These are phyloP conservation scores for Lophius piscatorius DNA, from an alignment of 2,113 vertebrate genomes.

Conservation along the genomic window DNA sequence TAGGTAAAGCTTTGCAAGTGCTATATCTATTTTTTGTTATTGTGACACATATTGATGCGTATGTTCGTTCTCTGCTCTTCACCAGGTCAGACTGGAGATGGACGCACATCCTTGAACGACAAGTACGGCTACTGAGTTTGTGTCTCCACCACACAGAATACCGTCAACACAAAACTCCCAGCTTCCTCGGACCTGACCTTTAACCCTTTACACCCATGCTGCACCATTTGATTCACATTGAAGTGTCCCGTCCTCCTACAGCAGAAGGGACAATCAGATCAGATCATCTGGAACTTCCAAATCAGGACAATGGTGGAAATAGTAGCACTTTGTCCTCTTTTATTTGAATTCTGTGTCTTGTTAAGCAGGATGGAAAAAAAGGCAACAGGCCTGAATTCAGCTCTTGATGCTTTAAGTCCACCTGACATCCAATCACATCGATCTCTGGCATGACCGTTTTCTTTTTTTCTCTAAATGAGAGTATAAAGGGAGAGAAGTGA, in stretches of 20 bases:
- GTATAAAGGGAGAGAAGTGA: slow-evolving; percentile 60
- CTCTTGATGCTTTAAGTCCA: slow-evolving; percentile 41
- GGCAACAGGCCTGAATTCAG: slow-evolving; percentile 51
- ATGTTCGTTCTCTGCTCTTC: slow-evolving; percentile 1
- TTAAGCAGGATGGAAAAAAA: too few species aligned
- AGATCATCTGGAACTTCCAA: too few species aligned
- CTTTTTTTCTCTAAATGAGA: slow-evolving; percentile 43
- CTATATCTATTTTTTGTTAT: too few species aligned
- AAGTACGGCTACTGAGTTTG: slow-evolving; percentile 91
- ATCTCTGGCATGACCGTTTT: slow-evolving; percentile 64
- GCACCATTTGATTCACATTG: too few species aligned
- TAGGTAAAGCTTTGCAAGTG: too few species aligned
- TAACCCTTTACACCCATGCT: slow-evolving; percentile 31
- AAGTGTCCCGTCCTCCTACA: too few species aligned
- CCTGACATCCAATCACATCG: slow-evolving; percentile 63
- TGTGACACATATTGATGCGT: too few species aligned
- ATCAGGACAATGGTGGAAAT: too few species aligned
- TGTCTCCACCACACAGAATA: slow-evolving; percentile 14
- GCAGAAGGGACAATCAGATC: too few species aligned
- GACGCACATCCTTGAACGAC: slow-evolving; percentile 94
- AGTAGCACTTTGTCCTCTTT: slow-evolving; percentile 15
- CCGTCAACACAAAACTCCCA: slow-evolving; percentile 34
- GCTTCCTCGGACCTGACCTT: slow-evolving; percentile 9
- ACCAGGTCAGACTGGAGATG: slow-evolving; percentile 93
- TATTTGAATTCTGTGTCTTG: slow-evolving; percentile 31